Conservation (phyloP, 2,888 invertebrate species). For the Diploptera punctata region DNA sequence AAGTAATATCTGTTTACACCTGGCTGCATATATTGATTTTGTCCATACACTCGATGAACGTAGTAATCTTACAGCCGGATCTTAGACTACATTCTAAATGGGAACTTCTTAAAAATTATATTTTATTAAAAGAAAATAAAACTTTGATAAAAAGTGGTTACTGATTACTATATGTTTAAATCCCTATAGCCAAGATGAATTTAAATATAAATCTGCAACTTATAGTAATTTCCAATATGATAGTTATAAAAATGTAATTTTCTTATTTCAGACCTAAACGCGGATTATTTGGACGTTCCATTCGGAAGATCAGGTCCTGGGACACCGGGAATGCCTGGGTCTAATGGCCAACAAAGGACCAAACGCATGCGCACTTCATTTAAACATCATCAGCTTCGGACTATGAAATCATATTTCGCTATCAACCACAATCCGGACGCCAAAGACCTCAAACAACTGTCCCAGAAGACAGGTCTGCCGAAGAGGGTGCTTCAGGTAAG, state of each 20-base stretch:
- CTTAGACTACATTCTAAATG: too few relatives aligned
- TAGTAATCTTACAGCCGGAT: too few relatives aligned
- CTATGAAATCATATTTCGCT: slow-evolving; percentile 95
- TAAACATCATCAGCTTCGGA: slow-evolving; percentile 93
- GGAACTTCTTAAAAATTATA: too few relatives aligned
- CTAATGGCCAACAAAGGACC: slow-evolving; percentile 67
- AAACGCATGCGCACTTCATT: slow-evolving; percentile 95
- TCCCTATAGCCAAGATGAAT: too few relatives aligned
- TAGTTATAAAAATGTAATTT: slow-evolving; percentile 39
- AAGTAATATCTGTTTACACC: too few relatives aligned
- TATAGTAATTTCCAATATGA: too few relatives aligned
- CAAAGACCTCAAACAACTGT: slow-evolving; percentile 92
- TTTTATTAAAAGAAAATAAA: too few relatives aligned
- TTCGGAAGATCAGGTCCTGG: slow-evolving; percentile 77
- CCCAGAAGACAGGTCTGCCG: slow-evolving; percentile 92
- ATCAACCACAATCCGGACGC: slow-evolving; percentile 97
- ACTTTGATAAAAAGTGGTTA: too few relatives aligned
- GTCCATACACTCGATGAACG: too few relatives aligned
- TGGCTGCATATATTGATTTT: too few relatives aligned
- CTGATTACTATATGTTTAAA: too few relatives aligned
- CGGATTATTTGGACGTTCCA: slow-evolving; percentile 86
- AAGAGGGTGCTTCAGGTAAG: slow-evolving; percentile 93
- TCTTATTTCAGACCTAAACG: slow-evolving; percentile 76
- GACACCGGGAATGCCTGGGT: slow-evolving; percentile 73
- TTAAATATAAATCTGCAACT: too few relatives aligned